phyloP scores from a whole-genome alignment of 2,797 vertebrate genomes.

The Clarias fuscus region DNA sequence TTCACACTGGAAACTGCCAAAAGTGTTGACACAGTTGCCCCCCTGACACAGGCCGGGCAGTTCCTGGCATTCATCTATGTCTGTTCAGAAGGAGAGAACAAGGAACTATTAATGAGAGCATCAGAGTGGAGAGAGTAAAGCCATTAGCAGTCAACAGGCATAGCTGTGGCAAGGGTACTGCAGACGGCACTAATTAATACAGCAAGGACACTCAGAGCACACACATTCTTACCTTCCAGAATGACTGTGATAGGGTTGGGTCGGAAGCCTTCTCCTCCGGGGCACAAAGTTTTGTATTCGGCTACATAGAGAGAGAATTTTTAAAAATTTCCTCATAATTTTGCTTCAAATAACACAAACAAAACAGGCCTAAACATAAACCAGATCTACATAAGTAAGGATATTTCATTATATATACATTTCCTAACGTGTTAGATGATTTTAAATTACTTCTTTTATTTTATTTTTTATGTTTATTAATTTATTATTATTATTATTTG shows the following conservation, averaged over 20 bases:
- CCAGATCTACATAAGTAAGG: too few relatives aligned
- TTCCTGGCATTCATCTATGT: slow-evolving; percentile 93
- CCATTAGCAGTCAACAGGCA: slow-evolving; percentile 2
- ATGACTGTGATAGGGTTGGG: slow-evolving; percentile 94
- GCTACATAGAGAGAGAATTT: slow-evolving; percentile 68
- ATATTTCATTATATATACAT: not conserved
- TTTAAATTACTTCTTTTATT: not conserved
- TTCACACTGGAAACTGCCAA: slow-evolving; percentile 94
- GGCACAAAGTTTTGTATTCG: slow-evolving; percentile 93
- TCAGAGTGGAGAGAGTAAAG: not conserved
- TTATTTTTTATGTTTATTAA: too few relatives aligned
- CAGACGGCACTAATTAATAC: slow-evolving; percentile 2
- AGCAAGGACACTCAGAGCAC: slow-evolving; percentile 5
- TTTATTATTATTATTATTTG: not conserved
- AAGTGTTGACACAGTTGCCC: slow-evolving; percentile 90
- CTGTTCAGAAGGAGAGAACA: slow-evolving; percentile 62
- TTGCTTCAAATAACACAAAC: not conserved
- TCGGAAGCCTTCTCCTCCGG: slow-evolving; percentile 90
- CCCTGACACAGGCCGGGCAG: slow-evolving; percentile 91
- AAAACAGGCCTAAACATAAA: not conserved
- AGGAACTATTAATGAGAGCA: not conserved
- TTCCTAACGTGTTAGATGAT: not conserved
- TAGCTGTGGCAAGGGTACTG: slow-evolving; percentile 6
- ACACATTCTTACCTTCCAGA: slow-evolving; percentile 83
- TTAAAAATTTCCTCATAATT: not conserved